Conservation (phyloP, 2,113 vertebrate species). For the Amblyopsis rosae region DNA sequence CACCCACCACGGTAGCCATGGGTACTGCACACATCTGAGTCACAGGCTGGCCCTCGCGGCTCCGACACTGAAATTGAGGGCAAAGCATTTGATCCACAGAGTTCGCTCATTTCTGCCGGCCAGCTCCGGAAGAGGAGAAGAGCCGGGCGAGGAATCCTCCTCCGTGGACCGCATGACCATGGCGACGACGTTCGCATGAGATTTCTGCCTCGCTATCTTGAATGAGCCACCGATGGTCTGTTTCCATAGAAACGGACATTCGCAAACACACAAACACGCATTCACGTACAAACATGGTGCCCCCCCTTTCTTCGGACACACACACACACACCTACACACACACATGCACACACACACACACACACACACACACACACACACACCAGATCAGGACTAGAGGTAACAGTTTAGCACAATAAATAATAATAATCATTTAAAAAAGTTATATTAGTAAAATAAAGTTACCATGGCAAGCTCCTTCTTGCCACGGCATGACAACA, state of each 20-base stretch:
- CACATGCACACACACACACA: background rate
- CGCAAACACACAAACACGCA: conserved; percentile 5
- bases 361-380: too few species aligned
- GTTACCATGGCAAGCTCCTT: too few species aligned
- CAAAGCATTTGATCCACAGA: conserved; percentile 50
- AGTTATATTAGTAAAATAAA: too few species aligned
- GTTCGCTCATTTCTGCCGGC: conserved; percentile 13
- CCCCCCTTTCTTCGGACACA: background rate
- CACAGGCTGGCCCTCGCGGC: conserved; percentile 15
- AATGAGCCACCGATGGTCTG: conserved; percentile 17
- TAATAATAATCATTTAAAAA: too few species aligned
- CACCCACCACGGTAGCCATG: conserved; percentile 29
- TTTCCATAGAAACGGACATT: conserved; percentile 45
- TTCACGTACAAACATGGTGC: background rate
- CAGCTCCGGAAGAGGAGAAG: conserved; percentile 13
- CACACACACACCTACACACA: background rate
- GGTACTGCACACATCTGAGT: conserved; percentile 21
- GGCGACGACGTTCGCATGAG: too few species aligned
- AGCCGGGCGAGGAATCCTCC: background rate
- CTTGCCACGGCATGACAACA: too few species aligned
- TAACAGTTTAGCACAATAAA: background rate
- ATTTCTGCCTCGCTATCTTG: conserved; percentile 9
- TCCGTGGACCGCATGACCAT: too few species aligned
- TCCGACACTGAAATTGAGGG: conserved; percentile 47
- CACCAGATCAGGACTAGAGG: background rate